Conservation (phyloP, 1,140 invertebrate species). For the Telenomus remus region DNA sequence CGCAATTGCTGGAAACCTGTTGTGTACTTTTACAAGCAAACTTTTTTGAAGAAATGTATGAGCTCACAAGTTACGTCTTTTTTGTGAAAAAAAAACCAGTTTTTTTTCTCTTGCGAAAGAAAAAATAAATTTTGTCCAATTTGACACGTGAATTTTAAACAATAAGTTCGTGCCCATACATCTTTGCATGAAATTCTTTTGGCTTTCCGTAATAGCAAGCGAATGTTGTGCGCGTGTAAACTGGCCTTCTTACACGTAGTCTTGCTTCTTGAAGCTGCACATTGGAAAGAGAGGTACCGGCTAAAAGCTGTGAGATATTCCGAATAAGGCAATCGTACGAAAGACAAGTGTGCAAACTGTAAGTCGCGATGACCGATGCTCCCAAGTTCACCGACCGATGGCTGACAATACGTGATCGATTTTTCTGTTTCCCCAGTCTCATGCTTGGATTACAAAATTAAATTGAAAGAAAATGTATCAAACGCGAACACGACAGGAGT, state of each 20-base stretch:
- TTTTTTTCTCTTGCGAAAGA: too few relatives aligned
- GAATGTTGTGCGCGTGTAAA: conserved; percentile 43
- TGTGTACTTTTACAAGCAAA: conserved; percentile 11
- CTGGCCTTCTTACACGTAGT: conserved; percentile 37
- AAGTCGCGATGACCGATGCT: conserved; percentile 66
- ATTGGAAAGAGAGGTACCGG: conserved; percentile 33
- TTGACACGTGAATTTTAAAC: too few relatives aligned
- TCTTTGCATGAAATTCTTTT: conserved; percentile 43
- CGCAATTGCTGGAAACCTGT: conserved; percentile 12
- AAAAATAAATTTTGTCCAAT: too few relatives aligned
- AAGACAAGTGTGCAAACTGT: conserved; percentile 67
- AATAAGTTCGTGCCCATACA: too few relatives aligned
- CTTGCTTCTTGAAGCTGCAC: conserved; percentile 47
- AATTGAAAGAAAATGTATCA: background rate
- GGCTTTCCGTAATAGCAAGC: conserved; percentile 29
- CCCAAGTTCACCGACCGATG: conserved; percentile 65
- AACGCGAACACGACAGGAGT: background rate
- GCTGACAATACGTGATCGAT: conserved; percentile 46
- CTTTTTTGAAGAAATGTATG: background rate
- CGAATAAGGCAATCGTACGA: conserved; percentile 69
- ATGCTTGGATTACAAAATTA: background rate
- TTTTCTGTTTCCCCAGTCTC: conserved; percentile 1
- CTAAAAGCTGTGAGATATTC: conserved; percentile 60
- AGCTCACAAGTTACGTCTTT: background rate
- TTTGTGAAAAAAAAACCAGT: too few relatives aligned